phyloP scores from a whole-genome alignment of 2,888 invertebrate genomes.

The Lamproptera curius region DNA sequence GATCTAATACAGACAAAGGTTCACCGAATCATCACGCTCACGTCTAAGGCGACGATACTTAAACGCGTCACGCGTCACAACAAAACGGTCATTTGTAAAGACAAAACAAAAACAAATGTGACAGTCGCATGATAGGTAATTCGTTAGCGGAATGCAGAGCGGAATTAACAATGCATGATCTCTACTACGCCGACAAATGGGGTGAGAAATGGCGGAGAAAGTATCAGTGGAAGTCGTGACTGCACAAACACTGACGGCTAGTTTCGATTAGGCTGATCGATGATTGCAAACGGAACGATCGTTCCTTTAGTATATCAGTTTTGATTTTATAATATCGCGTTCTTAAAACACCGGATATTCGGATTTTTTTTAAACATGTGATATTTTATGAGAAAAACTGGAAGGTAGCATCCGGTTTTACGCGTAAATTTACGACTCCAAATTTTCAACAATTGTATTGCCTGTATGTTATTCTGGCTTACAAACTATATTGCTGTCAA shows the following conservation, averaged over 20 bases:
- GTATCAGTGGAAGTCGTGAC: conserved; percentile 33
- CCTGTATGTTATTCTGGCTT: too few species aligned
- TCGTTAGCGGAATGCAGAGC: conserved; percentile 25
- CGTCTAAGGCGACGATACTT: conserved; percentile 12
- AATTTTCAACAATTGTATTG: too few species aligned
- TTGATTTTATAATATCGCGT: too few species aligned
- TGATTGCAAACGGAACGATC: conserved; percentile 7
- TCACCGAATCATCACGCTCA: neutral
- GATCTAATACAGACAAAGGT: too few species aligned
- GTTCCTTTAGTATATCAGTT: too few species aligned
- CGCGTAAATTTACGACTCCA: too few species aligned
- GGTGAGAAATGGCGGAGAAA: conserved; percentile 40
- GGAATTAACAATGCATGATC: conserved; percentile 25
- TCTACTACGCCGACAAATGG: conserved; percentile 24
- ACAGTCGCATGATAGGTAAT: conserved; percentile 23
- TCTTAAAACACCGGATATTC: too few species aligned
- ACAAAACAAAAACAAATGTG: conserved; percentile 12
- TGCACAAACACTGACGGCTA: conserved; percentile 28
- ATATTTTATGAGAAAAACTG: too few species aligned
- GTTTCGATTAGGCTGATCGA: conserved; percentile 35
- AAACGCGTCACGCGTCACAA: conserved; percentile 6
- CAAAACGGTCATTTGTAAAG: conserved; percentile 8
- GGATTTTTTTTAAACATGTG: too few species aligned
- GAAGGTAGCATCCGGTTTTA: too few species aligned
- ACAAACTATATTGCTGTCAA: too few species aligned